Conservation (phyloP, 2,797 vertebrate genomes). For the Paratrypauchen microcephalus region DNA sequence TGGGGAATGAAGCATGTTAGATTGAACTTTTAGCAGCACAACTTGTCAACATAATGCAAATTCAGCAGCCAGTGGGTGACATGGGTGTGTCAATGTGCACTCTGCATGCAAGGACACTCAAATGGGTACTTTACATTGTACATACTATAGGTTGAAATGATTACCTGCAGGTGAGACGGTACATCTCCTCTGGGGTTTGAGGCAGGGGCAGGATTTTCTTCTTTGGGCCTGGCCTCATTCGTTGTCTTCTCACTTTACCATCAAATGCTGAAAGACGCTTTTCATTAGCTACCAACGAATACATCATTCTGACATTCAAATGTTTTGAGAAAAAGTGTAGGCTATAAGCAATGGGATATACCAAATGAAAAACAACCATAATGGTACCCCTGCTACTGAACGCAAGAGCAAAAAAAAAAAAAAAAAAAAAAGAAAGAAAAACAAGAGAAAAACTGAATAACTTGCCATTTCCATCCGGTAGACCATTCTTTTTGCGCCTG, state of each 20-base stretch:
- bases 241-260: slow-evolving; percentile 92
- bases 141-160: not conserved
- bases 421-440: not conserved
- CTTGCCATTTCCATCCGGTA: slow-evolving; percentile 92
- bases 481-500: slow-evolving; percentile 86
- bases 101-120: not conserved
- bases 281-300: not conserved
- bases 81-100: not conserved
- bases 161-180: slow-evolving; percentile 96
- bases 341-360: too few species aligned
- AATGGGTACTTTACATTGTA: not conserved
- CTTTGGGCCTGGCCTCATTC: slow-evolving; percentile 93
- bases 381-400: too few species aligned
- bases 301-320: not conserved
- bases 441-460: not conserved
- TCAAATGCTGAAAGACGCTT: slow-evolving; percentile 80
- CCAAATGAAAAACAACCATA: not conserved
- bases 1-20: not conserved
- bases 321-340: not conserved
- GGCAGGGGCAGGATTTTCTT: slow-evolving; percentile 90
- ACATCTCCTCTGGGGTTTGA: slow-evolving; percentile 94
- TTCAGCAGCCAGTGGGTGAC: not conserved
- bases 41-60: not conserved
- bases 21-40: not conserved
- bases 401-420: not conserved